Conservation (phyloP, 2,113 vertebrate species). For the Melanostigma gelatinosum region DNA sequence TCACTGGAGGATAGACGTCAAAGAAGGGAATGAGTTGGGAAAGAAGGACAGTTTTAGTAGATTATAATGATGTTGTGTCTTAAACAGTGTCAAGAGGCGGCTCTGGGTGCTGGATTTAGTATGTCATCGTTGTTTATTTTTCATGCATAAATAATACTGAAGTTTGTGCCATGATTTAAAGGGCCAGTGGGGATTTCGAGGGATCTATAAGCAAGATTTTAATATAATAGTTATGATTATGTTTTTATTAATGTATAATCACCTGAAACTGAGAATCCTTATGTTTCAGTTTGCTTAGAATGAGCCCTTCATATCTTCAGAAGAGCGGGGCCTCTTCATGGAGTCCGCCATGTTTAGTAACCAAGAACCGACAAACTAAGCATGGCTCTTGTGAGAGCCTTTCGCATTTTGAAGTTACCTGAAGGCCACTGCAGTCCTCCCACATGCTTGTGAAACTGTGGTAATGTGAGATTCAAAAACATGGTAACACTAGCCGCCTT, state of each 20-base stretch:
- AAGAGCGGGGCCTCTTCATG: neutral
- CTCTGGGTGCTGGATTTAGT: neutral
- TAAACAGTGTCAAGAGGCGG: neutral
- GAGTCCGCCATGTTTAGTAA: too few species aligned
- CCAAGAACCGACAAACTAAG: neutral
- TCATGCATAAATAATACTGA: neutral
- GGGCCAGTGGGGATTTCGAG: neutral
- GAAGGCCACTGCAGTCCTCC: neutral
- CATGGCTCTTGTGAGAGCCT: neutral
- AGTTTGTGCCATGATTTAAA: neutral
- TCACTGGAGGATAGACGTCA: neutral
- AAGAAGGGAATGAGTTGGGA: neutral
- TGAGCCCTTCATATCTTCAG: neutral
- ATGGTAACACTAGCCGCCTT: neutral
- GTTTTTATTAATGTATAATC: neutral
- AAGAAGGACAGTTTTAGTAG: neutral
- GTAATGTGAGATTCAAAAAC: neutral
- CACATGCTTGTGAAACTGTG: too few species aligned
- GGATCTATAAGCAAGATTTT: neutral
- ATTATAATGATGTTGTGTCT: neutral
- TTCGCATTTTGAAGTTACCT: neutral
- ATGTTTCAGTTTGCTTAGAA: neutral
- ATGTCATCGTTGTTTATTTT: neutral
- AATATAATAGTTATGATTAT: neutral
- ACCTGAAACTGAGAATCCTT: neutral